Evolutionary conservation across 2,888 invertebrate genomes (phyloP), one percentile per base, ranked within the genome.

Genomic region (Gonocerus acuteangulatus): DNA sequence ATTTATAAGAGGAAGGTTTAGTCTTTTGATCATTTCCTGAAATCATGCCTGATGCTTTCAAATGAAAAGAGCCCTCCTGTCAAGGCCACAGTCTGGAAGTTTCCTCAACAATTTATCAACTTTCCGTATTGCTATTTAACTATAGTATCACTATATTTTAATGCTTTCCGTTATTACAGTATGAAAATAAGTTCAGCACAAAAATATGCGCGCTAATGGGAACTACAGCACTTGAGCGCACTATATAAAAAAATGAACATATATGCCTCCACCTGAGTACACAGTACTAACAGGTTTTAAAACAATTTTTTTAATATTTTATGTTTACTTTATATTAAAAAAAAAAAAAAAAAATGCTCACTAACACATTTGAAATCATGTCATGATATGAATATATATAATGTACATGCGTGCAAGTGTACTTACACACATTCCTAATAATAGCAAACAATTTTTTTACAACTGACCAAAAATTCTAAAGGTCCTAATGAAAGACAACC

Each of bases 181-280:
- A 57, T 32, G 57, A 57, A 57, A 57, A 57, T 57, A 57, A 57
- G 44, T 47, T 57, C 21, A 45, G 57, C 57, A 57, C 47, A 57
- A 57, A 57, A 57, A 57, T 57, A 57, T 47, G 57, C 57, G 18
- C 32, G 32, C 44, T 47, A 57, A 57, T 36, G 44, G 57, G 54
- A 36, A 54, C 57, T 57, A 47, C 47, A 57, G 57, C 57, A 57
- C 44, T 57, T 57, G 57, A 57, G 57, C 44, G 44, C 47, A 57
- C 45, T 4, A 34, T 57, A 45, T 54, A 54, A 42, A 42, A n/a
- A 54, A 54, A 54, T 21, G 11, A 47, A 47, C 21, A 7, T 19
- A 13, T 4, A 51, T 51, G 42, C 39, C 15, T 7, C 21, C 36
- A 42, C 42, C 39, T 39, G n/a, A 39, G 39, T 39, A 39, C 39